Percentiles rank a stretch among this genome's conserved stretches.
phyloP scores from a whole-genome alignment of 2,113 vertebrate species.

The Centropristis striata region DNA sequence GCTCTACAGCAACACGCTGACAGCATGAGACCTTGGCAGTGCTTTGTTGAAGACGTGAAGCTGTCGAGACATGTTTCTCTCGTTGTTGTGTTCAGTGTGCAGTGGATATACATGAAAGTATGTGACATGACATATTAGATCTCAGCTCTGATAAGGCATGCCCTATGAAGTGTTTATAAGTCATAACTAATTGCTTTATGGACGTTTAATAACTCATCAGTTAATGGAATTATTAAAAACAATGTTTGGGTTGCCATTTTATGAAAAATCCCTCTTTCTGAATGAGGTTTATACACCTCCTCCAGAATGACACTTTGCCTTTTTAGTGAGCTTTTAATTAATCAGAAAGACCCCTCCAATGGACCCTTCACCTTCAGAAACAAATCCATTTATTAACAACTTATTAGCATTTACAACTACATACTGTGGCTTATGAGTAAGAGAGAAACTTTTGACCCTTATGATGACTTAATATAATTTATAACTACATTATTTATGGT shows the following conservation, averaged over 20 bases:
- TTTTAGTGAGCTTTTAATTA: background rate
- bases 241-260: slow-evolving; percentile 20
- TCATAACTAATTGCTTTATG: slow-evolving; percentile 1
- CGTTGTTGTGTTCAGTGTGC: slow-evolving; percentile 13
- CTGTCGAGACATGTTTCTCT: slow-evolving; percentile 24
- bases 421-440: background rate
- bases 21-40: slow-evolving; percentile 40
- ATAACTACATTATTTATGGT: background rate
- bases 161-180: background rate
- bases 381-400: background rate
- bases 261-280: background rate
- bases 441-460: background rate
- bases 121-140: background rate
- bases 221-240: background rate
- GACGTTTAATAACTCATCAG: background rate
- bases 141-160: background rate
- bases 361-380: background rate
- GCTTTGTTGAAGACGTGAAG: slow-evolving; percentile 40
- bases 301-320: background rate
- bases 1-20: slow-evolving; percentile 29
- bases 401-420: background rate
- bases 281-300: background rate
- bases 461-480: background rate
- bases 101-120: slow-evolving; percentile 10
- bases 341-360: slow-evolving; percentile 1